Conservation (phyloP, 2,113 vertebrate species). For the Scomber colias region DNA sequence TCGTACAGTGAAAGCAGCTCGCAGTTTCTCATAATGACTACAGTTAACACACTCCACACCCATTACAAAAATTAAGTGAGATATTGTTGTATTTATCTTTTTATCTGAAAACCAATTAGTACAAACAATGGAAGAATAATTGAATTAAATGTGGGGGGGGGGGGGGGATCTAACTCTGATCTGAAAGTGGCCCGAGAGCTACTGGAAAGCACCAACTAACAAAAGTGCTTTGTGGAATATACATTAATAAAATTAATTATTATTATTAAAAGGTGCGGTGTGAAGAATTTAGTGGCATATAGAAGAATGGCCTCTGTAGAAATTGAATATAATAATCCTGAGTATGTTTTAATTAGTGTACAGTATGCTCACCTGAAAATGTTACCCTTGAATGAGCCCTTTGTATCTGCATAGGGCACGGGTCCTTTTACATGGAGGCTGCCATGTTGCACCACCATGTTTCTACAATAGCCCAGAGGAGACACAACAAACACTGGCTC, state of each 20-base stretch:
- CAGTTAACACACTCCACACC: slow-evolving; percentile 6
- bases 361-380: too few relatives aligned
- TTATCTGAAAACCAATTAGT: slow-evolving; percentile 61
- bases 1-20: neutral
- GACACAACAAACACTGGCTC: too few relatives aligned
- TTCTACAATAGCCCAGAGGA: too few relatives aligned
- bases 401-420: too few relatives aligned
- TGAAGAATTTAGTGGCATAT: too few relatives aligned
- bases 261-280: neutral
- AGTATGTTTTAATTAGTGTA: too few relatives aligned
- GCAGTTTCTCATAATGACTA: neutral
- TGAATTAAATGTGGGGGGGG: slow-evolving; percentile 27
- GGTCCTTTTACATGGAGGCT: too few relatives aligned
- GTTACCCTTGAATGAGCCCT: too few relatives aligned
- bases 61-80: slow-evolving; percentile 23
- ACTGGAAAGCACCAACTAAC: slow-evolving; percentile 9
- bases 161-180: neutral
- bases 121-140: slow-evolving; percentile 41
- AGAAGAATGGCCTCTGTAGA: too few relatives aligned
- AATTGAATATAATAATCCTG: too few relatives aligned
- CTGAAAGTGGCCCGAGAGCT: neutral
- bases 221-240: slow-evolving; percentile 16
- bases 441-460: too few relatives aligned
- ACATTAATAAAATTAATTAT: slow-evolving; percentile 8
- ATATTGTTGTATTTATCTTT: slow-evolving; percentile 44